Percentiles rank a stretch among this genome's conserved stretches.
These are phyloP conservation scores for Anniella stebbinsi DNA, from an alignment of 2,797 vertebrate genomes.

Conservation along the genomic window DNA sequence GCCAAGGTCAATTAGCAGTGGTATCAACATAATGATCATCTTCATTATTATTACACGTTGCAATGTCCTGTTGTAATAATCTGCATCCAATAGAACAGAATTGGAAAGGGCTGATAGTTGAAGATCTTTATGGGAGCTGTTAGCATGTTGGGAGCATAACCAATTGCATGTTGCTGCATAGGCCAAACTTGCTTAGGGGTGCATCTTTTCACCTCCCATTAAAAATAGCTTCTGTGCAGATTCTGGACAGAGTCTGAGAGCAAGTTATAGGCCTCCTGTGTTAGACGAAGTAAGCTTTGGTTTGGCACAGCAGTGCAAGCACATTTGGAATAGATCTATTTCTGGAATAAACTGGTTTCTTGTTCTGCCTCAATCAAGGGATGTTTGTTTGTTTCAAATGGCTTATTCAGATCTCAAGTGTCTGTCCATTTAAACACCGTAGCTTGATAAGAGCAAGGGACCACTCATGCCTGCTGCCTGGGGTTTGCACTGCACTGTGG, in stretches of 20 bases:
- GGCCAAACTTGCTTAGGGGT: slow-evolving; percentile 3
- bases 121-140: background rate
- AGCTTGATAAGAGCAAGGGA: slow-evolving; percentile 11
- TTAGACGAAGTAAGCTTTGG: slow-evolving; percentile 13
- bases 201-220: background rate
- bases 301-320: slow-evolving; percentile 35
- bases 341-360: slow-evolving; percentile 58
- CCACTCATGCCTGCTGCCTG: background rate
- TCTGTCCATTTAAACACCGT: slow-evolving; percentile 45
- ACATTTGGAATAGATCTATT: slow-evolving; percentile 61
- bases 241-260: background rate
- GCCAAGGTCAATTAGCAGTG: background rate
- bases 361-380: slow-evolving; percentile 8
- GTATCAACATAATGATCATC: background rate
- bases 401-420: slow-evolving; percentile 47
- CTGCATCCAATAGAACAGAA: background rate
- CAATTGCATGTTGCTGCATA: background rate
- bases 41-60: background rate
- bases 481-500: background rate
- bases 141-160: background rate
- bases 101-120: background rate
- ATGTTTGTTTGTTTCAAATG: slow-evolving; percentile 55
- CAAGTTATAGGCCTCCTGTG: slow-evolving; percentile 17
- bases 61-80: background rate
- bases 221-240: background rate